Base-by-base conservation (phyloP, 2,797 vertebrate species). In the Dendrocincla tyrannina region DNA sequence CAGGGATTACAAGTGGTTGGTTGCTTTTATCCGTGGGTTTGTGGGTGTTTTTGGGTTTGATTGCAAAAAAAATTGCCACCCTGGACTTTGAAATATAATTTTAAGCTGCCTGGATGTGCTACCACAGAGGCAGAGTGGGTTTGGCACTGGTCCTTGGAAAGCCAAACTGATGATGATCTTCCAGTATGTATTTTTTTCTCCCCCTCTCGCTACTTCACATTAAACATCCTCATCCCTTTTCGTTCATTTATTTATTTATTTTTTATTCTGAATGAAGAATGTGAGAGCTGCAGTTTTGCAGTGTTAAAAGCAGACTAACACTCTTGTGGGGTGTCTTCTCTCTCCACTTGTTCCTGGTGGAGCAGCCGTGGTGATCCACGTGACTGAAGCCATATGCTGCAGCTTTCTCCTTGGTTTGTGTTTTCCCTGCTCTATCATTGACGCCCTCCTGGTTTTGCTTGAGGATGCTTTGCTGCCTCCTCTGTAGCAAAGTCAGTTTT, bases 251-350 rank as follows among this genome's bases (percentile, higher is more conserved):
- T 80, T 59, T 53, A 17, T 24, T 20, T 60, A 62, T 37, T 63
- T 76, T 53, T 70, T 32, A 23, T 66, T 72, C 80, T 62, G 4
- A n/a, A 23, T 23, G 24, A 35, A 20, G 46, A 22, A 52, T 1
- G 39, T 58, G 82, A 0, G 17, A 95, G 80, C 62, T 91, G 69
- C 59, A 64, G 52, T 66, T 85, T 37, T 46, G 6, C 25, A 76
- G 93, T 72, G 91, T 87, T 87, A 91, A 85, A 76, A 76, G 67
- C 93, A 76, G 93, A 17, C 75, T 94, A 92, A 89, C 84, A 8
- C 81, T 73, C 85, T 30, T 1, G 0, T 32, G 63, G 85, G 80
- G 17, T 0, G 1, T 87, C 87, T 89, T 72, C 47, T 85, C 42
- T 82, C 55, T 23, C 35, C 30, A 27, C 44, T 89, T 62, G 47